These are phyloP conservation scores for Podocnemis expansa DNA, from an alignment of 2,113 vertebrate species.

Conservation along the genomic window DNA sequence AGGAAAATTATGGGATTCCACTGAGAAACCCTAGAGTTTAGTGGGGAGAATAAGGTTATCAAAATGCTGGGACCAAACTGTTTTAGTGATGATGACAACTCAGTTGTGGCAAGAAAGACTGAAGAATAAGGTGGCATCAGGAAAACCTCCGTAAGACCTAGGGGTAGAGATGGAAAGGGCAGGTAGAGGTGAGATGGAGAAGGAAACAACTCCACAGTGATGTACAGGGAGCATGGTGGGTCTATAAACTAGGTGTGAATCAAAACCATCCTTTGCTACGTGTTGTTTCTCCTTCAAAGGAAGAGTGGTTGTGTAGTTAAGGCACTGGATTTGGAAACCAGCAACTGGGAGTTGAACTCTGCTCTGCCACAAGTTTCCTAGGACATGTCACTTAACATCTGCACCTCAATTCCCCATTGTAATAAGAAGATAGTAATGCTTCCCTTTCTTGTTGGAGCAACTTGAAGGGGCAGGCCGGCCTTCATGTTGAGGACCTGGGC, in stretches of 20 bases:
- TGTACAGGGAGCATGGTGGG: background rate
- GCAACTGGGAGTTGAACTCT: background rate
- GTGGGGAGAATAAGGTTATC: background rate
- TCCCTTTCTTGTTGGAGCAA: background rate
- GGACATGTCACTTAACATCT: background rate
- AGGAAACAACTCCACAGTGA: background rate
- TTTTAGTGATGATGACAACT: background rate
- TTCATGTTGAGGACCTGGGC: too few relatives aligned
- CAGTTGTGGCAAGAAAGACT: background rate
- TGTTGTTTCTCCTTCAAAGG: background rate
- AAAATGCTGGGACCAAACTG: background rate
- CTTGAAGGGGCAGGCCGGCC: too few relatives aligned
- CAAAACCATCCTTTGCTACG: background rate
- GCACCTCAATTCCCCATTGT: too few relatives aligned
- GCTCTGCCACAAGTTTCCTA: background rate
- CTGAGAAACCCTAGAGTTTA: accelerated
- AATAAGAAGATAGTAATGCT: background rate
- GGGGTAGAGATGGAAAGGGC: background rate
- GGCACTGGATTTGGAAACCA: background rate
- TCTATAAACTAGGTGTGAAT: background rate
- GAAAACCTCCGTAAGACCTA: background rate
- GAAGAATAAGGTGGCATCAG: background rate
- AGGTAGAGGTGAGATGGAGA: background rate
- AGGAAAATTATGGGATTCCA: background rate
- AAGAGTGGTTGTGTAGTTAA: background rate